These are phyloP conservation scores for Platyrinchus mystaceus DNA, from an alignment of 2,797 vertebrate species.

Conservation along the genomic window DNA sequence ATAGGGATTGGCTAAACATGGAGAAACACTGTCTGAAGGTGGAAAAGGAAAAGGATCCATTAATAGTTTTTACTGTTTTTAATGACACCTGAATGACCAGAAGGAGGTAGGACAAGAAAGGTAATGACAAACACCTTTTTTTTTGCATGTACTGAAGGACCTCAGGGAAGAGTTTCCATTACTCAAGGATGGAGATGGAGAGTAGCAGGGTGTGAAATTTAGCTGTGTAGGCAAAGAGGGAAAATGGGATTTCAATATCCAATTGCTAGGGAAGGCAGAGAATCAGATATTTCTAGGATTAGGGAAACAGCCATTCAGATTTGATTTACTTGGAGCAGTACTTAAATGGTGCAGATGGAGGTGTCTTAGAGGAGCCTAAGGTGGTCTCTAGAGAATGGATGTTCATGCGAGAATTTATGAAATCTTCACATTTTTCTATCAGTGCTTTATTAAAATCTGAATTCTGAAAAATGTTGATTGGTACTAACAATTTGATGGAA, in stretches of 20 bases:
- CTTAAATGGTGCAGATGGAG: constrained; percentile 19
- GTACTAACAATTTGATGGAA: constrained; percentile 34
- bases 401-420: background rate
- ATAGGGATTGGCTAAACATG: background rate
- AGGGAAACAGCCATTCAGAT: background rate
- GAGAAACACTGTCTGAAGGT: background rate
- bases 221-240: background rate
- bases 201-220: background rate
- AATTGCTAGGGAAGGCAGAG: background rate
- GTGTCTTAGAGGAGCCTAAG: constrained; percentile 10
- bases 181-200: background rate
- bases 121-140: background rate
- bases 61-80: background rate
- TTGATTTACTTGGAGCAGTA: background rate
- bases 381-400: background rate
- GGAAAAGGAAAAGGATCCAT: background rate
- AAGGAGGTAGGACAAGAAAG: background rate
- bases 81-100: background rate
- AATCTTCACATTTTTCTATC: constrained; percentile 10
- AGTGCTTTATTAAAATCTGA: constrained; percentile 35
- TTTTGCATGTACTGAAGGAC: background rate
- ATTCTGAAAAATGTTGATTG: constrained; percentile 16
- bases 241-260: background rate
- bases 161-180: background rate
- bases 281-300: background rate